A percentile compares a stretch with the other conserved stretches of the same genome.
Evolutionary conservation across 2,797 vertebrate genomes (phyloP).

Genomic region (Cyprinodon diabolis): DNA sequence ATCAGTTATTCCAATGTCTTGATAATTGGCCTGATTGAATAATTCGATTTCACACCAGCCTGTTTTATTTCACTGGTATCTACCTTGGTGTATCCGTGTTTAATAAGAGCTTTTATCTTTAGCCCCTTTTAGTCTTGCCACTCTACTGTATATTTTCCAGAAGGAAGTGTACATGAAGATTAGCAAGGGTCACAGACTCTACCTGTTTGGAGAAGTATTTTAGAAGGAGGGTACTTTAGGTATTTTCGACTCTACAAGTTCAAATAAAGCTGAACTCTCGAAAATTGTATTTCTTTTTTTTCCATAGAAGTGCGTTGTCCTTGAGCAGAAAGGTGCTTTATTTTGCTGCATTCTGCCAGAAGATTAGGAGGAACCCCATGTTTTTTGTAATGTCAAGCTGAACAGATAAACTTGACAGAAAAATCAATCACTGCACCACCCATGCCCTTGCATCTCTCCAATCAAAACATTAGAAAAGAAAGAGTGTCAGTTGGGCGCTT

Average conservation of each 20-base stretch:
- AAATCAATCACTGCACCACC: neutral
- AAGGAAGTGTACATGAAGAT: neutral
- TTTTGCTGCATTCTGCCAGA: neutral
- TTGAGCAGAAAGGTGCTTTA: neutral
- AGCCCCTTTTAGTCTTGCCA: too few species aligned
- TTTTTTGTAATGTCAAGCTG: neutral
- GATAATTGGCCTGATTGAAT: too few species aligned
- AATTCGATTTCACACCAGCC: too few species aligned
- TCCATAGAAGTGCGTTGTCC: neutral
- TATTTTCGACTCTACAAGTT: neutral
- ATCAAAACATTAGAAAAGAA: constrained; percentile 37
- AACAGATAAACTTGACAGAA: neutral
- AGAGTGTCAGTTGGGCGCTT: constrained; percentile 32
- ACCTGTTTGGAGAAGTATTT: neutral
- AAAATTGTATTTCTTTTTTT: neutral
- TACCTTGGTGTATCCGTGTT: too few species aligned
- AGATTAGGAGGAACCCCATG: neutral
- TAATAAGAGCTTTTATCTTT: too few species aligned
- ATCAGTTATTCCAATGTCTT: too few species aligned
- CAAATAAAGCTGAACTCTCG: neutral
- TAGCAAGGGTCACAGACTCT: neutral
- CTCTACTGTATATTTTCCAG: neutral
- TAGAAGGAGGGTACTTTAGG: neutral
- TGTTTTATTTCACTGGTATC: too few species aligned
- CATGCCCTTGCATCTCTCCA: constrained; percentile 3